Percentiles rank a stretch among this genome's conserved stretches.
phyloP scores from a whole-genome alignment of 2,888 invertebrate species.

The Nephrotoma appendiculata region DNA sequence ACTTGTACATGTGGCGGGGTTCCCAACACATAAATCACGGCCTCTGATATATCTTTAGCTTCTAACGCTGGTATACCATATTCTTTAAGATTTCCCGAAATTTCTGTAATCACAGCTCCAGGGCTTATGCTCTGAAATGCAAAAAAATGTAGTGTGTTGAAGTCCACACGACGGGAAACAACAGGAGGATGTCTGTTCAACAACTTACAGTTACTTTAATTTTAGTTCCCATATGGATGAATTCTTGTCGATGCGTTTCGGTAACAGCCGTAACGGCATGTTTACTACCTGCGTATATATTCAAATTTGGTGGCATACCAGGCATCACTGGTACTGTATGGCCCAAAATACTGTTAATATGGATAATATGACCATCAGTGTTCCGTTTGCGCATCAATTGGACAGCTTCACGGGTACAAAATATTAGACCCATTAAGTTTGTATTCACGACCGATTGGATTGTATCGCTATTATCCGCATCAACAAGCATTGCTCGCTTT shows the following conservation, averaged over 20 bases:
- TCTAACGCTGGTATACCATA: conserved; percentile 14
- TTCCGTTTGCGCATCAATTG: conserved; percentile 27
- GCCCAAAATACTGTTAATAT: conserved; percentile 28
- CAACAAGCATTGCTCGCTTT: background rate
- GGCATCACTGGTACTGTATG: conserved; percentile 27
- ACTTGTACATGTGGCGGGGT: conserved; percentile 9
- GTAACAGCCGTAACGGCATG: conserved; percentile 25
- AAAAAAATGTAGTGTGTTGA: background rate
- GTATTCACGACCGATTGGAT: conserved; percentile 24
- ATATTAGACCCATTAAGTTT: conserved; percentile 25
- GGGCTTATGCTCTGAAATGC: background rate
- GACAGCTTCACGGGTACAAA: conserved; percentile 25
- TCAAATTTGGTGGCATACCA: conserved; percentile 9
- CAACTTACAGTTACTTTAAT: background rate
- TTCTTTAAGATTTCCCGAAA: background rate
- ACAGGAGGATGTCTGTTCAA: background rate
- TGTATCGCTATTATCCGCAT: background rate
- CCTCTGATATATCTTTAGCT: conserved; percentile 27
- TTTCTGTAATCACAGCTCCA: background rate
- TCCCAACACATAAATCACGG: conserved; percentile 25
- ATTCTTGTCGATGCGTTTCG: conserved; percentile 13
- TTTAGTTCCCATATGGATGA: background rate
- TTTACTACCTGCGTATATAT: conserved; percentile 23
- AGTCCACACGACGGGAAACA: background rate
- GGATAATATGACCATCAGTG: conserved; percentile 21